A percentile compares a stretch with the other conserved stretches of the same genome.
Evolutionary conservation across 2,888 invertebrate genomes (phyloP).

Genomic region (Meiosimyza decipiens): DNA sequence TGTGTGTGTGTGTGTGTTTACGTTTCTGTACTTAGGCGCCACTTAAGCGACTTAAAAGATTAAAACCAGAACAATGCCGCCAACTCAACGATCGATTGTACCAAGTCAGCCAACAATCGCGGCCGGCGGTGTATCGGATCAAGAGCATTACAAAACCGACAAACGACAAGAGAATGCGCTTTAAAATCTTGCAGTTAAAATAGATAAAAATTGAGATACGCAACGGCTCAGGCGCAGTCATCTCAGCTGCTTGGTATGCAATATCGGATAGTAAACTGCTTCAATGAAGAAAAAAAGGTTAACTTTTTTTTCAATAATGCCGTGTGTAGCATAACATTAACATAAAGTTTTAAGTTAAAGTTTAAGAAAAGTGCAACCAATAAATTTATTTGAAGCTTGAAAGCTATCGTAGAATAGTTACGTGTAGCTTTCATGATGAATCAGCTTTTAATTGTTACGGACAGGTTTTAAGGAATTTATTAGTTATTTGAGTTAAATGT

Average conservation of each 20-base stretch:
- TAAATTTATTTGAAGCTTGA: too few species aligned
- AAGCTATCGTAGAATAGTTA: too few species aligned
- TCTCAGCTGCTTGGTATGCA: conserved; percentile 14
- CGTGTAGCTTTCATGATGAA: too few species aligned
- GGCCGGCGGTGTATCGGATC: conserved; percentile 15
- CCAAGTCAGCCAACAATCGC: conserved; percentile 2
- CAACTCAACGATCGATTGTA: conserved; percentile 6
- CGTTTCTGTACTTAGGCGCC: conserved; percentile 55
- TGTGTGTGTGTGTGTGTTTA: background rate
- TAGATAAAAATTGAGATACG: conserved; percentile 54
- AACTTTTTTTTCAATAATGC: too few species aligned
- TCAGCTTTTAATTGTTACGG: too few species aligned
- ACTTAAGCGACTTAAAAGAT: conserved; percentile 59
- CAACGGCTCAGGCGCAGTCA: background rate
- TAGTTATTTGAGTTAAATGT: too few species aligned
- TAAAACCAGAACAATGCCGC: conserved; percentile 38
- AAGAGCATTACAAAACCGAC: conserved; percentile 55
- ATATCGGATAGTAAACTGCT: background rate
- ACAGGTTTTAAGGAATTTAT: too few species aligned
- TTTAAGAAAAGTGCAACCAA: background rate
- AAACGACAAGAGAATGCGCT: conserved; percentile 65
- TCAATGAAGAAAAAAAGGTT: too few species aligned
- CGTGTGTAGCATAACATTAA: too few species aligned
- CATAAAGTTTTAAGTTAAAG: too few species aligned
- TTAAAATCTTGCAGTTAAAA: conserved; percentile 62